Percentiles rank a stretch among this genome's conserved stretches.
phyloP scores from a whole-genome alignment of 2,888 invertebrate genomes.

The Sminthurides aquaticus region DNA sequence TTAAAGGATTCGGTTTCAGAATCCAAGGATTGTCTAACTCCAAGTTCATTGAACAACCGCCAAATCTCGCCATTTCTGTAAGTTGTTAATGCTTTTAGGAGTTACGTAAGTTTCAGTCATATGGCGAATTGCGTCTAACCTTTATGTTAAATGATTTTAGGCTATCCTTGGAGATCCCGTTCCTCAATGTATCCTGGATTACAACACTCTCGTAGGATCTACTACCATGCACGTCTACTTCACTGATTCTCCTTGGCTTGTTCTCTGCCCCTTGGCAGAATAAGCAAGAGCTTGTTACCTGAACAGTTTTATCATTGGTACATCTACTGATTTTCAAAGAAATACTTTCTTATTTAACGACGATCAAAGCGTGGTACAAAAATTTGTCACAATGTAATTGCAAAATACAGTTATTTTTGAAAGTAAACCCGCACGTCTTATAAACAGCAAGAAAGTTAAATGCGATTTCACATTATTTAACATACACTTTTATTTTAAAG shows the following conservation, averaged over 20 bases:
- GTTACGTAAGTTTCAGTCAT: too few relatives aligned
- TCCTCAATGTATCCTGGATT: constrained; percentile 21
- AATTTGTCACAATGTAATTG: too few relatives aligned
- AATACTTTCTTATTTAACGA: too few relatives aligned
- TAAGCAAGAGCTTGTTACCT: not conserved
- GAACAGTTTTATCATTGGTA: too few relatives aligned
- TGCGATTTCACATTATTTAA: too few relatives aligned
- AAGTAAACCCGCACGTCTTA: too few relatives aligned
- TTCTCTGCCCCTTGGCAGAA: constrained; percentile 12
- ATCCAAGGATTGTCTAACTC: constrained; percentile 26
- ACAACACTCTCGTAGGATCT: constrained; percentile 18
- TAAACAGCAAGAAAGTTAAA: too few relatives aligned
- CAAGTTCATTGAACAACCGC: constrained; percentile 30
- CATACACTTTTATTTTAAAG: too few relatives aligned
- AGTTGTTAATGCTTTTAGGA: not conserved
- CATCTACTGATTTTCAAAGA: too few relatives aligned
- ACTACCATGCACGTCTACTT: constrained; percentile 37
- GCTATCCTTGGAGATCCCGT: constrained; percentile 24
- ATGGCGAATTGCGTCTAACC: not conserved
- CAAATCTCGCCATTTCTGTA: constrained; percentile 27
- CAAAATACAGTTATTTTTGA: too few relatives aligned
- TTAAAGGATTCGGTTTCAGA: constrained; percentile 35
- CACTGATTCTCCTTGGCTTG: constrained; percentile 19
- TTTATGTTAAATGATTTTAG: constrained; percentile 6
- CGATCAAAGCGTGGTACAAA: not conserved